These are phyloP conservation scores for Chymomyza caudatula DNA, from an alignment of 2,888 invertebrate species.

Conservation along the genomic window DNA sequence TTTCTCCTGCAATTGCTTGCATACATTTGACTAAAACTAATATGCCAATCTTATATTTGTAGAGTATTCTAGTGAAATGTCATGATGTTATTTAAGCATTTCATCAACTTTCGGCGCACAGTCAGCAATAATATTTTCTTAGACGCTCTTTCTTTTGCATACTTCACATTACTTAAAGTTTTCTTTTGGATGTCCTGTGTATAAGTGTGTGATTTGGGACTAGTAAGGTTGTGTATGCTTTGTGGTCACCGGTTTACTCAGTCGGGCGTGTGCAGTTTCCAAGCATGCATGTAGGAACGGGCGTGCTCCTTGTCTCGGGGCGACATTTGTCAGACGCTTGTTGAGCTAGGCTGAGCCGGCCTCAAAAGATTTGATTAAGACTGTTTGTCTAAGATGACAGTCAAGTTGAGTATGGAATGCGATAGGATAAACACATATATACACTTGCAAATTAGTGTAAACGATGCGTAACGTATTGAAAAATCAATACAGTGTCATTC, in stretches of 20 bases:
- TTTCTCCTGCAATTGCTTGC: not conserved
- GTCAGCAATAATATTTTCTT: slow-evolving; percentile 67
- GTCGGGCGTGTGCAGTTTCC: slow-evolving; percentile 38
- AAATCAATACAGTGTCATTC: too few relatives aligned
- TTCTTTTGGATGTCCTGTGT: not conserved
- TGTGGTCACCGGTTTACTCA: slow-evolving; percentile 47
- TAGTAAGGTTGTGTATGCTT: slow-evolving; percentile 2
- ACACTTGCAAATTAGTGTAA: too few relatives aligned
- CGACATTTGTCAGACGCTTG: slow-evolving; percentile 57
- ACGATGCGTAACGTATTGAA: too few relatives aligned
- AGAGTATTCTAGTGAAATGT: not conserved
- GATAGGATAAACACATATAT: too few relatives aligned
- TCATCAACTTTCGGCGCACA: slow-evolving; percentile 50
- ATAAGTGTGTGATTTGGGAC: not conserved
- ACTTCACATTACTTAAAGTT: slow-evolving; percentile 48
- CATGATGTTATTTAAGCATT: slow-evolving; percentile 32
- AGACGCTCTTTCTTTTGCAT: slow-evolving; percentile 48
- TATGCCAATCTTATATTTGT: not conserved
- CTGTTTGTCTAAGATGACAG: slow-evolving; percentile 20
- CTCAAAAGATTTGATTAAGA: slow-evolving; percentile 62
- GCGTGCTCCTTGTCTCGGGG: slow-evolving; percentile 33
- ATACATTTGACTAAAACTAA: not conserved
- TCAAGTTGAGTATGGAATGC: not conserved
- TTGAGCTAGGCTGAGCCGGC: slow-evolving; percentile 49
- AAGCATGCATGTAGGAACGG: slow-evolving; percentile 44